Base-by-base conservation (phyloP, 2,888 invertebrate genomes). In the Ypsolopha sequella region DNA sequence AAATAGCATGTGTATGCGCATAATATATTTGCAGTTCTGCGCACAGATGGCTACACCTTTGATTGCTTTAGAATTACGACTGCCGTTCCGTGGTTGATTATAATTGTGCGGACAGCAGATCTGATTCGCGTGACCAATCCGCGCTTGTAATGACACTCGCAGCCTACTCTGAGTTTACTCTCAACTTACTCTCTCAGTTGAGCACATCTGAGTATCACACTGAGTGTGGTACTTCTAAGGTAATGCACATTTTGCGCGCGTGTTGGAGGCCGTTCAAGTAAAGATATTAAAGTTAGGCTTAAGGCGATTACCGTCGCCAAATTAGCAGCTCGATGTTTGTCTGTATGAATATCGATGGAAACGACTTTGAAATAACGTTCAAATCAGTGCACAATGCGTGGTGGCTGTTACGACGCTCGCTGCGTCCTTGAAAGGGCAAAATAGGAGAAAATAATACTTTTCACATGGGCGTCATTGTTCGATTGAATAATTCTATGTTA, bases 31-130 rank as follows among this genome's bases (percentile, higher is more conserved):
- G 64, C 70, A 72, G 77, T 33, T 35, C 11, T 36, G 34, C 33
- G 14, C 41, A 76, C 73, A 77, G 73, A 76, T 76, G 72, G 71
- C 61, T 66, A 67, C 65, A 66, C 63, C 75, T 79, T 81, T 84
- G 85, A 84, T 86, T 84, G 72, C 79, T 74, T 80, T 79, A 80
- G 80, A 84, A 85, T 84, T 82, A 82, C 78, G 84, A 82, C 72
- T 73, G 70, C 65, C 68, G 69, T 70, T 68, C 69, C 70, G 68
- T 71, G 68, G 70, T 78, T 81, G 85, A 86, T 84, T 86, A 80
- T 84, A 86, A 86, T 86, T 86, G 84, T 69, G 80, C 70, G 73
- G 85, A 84, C 85, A 79, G 76, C 66, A 73, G 62, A 77, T 77
- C 82, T 73, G 82, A 86, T 77, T 80, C 73, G 82, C 86, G 82